Percentiles rank a stretch among this genome's conserved stretches.
phyloP scores from a whole-genome alignment of 2,797 vertebrate species.

The Myotis daubentonii region DNA sequence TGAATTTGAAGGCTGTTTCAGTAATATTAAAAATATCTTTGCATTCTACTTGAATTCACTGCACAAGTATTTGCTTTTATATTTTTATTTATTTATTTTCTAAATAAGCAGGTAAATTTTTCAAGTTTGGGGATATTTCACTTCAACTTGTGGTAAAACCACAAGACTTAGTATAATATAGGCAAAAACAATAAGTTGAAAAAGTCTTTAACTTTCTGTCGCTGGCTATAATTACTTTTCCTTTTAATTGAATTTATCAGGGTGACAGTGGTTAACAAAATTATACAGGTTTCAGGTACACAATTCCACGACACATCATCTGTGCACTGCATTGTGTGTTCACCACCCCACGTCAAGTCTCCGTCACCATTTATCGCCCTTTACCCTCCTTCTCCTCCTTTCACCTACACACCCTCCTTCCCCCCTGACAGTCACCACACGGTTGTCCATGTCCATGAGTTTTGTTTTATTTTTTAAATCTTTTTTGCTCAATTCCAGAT shows the following conservation, averaged over 20 bases:
- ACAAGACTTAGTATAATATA: background rate
- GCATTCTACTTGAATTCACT: background rate
- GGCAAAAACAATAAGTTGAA: background rate
- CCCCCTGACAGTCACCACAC: background rate
- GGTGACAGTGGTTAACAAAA: background rate
- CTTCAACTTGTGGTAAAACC: slow-evolving; percentile 3
- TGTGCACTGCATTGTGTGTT: background rate
- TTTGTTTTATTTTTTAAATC: background rate
- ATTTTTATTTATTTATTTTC: background rate
- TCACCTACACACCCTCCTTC: too few relatives aligned
- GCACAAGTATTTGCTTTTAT: background rate
- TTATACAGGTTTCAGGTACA: background rate
- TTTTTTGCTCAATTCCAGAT: background rate
- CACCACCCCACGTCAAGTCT: background rate
- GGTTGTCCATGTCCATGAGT: background rate
- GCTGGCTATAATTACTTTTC: slow-evolving; percentile 43
- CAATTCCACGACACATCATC: background rate
- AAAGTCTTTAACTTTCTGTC: slow-evolving; percentile 42
- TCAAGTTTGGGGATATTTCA: background rate
- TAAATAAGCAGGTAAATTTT: background rate
- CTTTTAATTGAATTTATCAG: background rate
- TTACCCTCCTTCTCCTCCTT: background rate
- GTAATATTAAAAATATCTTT: background rate
- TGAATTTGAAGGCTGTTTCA: slow-evolving; percentile 36
- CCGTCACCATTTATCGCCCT: background rate